Conservation (phyloP, 2,797 vertebrate genomes). For the Okamejei kenojei region DNA sequence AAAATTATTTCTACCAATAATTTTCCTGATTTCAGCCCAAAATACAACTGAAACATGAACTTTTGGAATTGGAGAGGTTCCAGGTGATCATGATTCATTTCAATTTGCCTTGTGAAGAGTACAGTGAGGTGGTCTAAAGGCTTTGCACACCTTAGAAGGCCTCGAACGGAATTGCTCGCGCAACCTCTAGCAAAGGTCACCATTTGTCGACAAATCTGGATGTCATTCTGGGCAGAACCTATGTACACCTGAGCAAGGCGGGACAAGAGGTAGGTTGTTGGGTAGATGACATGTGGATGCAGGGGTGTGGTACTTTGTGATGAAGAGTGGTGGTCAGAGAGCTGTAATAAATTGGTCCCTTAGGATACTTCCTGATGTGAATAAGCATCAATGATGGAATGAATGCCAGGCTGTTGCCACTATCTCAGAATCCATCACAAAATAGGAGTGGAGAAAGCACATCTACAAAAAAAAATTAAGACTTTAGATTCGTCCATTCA, state of each 20-base stretch:
- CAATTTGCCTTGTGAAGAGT: neutral
- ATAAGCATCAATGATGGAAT: neutral
- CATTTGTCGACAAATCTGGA: neutral
- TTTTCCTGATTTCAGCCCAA: neutral
- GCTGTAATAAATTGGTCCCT: neutral
- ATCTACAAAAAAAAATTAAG: neutral
- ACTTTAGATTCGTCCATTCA: neutral
- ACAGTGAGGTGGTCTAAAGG: neutral
- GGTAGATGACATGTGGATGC: neutral
- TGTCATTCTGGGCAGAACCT: neutral
- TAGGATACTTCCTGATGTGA: neutral
- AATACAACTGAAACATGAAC: neutral
- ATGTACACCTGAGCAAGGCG: neutral
- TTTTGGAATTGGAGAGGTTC: neutral
- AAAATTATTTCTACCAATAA: neutral
- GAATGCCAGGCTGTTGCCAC: neutral
- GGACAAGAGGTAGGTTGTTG: neutral
- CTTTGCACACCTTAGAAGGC: neutral
- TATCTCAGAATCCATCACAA: neutral
- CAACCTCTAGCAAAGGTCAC: neutral
- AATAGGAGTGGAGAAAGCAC: neutral
- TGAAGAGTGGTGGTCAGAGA: neutral
- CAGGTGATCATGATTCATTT: neutral
- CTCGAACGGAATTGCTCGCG: neutral
- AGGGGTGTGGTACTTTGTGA: neutral